Evolutionary conservation across 2,113 vertebrate species (phyloP), one percentile per base, ranked within the genome.

Genomic region (Lophius piscatorius): DNA sequence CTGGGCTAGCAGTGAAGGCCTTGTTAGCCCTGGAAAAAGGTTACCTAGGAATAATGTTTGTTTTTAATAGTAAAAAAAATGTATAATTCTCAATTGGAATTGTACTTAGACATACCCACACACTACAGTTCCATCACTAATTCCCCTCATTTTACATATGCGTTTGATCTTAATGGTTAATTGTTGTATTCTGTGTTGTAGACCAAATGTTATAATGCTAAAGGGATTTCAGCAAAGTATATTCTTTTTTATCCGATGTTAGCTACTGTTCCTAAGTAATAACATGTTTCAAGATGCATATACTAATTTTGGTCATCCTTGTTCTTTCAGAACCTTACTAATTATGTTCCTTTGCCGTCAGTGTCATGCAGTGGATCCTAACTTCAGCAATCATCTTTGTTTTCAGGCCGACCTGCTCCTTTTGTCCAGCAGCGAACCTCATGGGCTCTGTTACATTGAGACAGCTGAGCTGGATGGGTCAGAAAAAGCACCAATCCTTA

Each of bases 371-470:
- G 40, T 46, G 33, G 57, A 63, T 74, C 42, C 52, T 72, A 58
- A 67, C 52, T 16, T 63, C 62, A 61, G 39, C 51, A 49, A 1
- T 38, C 65, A 44, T 79, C 31, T 87, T 14, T 80, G 7, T 69
- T 74, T 81, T 9, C 83, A 99, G 97, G 97, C 96, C 54, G 96
- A 98, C 73, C 91, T 98, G 73, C 94, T 99, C 52, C 91, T 98
- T 58, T 88, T 99, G n/a, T 98, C 91, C 84, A 98, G 95, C 91
- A 98, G 93, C 0, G 97, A 99, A 58, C 97, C 96, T 33, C 96
- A 99, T 0, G 94, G 96, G 7, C 84, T 99, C 76, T 99, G 96
- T 74, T 99, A 99, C 88, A 94, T 98, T 6, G 97, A 99, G 87
- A 99, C 96, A 0, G 94, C 97, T 0, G 97, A 99, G 74, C 92